phyloP scores from a whole-genome alignment of 2,888 invertebrate genomes.

The Anoplius nigerrimus region DNA sequence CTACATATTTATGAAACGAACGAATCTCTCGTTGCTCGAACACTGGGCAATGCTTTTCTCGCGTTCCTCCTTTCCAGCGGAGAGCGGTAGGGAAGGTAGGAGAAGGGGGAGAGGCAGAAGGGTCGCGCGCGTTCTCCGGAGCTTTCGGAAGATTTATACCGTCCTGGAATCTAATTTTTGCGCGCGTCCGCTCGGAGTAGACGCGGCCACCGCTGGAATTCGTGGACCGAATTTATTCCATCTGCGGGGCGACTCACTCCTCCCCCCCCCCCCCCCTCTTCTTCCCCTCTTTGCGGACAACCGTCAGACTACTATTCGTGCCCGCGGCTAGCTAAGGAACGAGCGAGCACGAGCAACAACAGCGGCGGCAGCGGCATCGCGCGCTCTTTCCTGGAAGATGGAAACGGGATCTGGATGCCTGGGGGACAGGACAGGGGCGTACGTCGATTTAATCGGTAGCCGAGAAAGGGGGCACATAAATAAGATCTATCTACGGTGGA shows the following conservation, averaged over 20 bases:
- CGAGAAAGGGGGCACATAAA: constrained; percentile 68
- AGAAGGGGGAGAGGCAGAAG: no score
- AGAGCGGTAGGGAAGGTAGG: no score
- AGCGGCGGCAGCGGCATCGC: neutral
- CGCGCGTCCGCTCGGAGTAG: no score
- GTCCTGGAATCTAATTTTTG: no score
- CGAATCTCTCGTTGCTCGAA: no score
- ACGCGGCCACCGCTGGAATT: neutral
- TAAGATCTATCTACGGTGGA: constrained; percentile 71
- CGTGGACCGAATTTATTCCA: constrained; percentile 10
- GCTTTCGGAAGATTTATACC: no score
- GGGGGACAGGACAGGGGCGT: constrained; percentile 35
- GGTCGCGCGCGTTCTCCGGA: no score
- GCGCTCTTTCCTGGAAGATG: constrained; percentile 60
- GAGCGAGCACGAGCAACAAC: neutral
- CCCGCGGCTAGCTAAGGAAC: neutral
- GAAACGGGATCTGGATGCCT: constrained; percentile 53
- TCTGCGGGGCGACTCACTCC: neutral
- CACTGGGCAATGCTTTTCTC: no score
- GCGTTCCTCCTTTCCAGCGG: no score
- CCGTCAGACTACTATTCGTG: constrained; percentile 2
- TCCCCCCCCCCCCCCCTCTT: neutral
- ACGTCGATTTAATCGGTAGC: constrained; percentile 72
- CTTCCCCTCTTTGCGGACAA: no score
- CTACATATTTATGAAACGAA: no score